Base-by-base conservation (phyloP, 2,113 vertebrate genomes). In the Limnothrissa miodon region DNA sequence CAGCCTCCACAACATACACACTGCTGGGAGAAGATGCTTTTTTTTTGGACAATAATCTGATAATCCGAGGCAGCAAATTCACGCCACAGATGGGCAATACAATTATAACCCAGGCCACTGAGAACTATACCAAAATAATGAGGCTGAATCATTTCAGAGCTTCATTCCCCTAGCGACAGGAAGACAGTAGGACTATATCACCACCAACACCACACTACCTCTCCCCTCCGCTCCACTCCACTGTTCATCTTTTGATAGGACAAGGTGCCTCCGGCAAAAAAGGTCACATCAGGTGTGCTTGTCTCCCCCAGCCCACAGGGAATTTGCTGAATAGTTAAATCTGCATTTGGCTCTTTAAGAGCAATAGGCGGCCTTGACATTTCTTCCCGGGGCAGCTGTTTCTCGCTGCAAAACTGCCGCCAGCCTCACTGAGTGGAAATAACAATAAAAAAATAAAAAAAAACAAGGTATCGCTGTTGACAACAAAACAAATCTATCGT, bases 401-500 rank as follows among this genome's bases (percentile, higher is more conserved):
- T 87, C 42, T 80, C 44, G 39, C 66, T 33, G 39, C 33, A 81
- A 85, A 82, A 74, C 33, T 45, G 74, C 45, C 10, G 46, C 62
- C 44, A 78, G 62, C 44, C 23, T 1, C 23, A 53, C 19, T 10
- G 33, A 70, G 17, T 36, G 11, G 17, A 36, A 11, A 36, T 17
- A 36, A 13, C 33, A 70, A 70, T 15, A 79, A 83, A 82, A 42
- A 42, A 42, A 42, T 2, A 42, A 42, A 42, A 6, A 42, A n/a
- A n/a, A n/a, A n/a, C n/a, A n/a, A n/a, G n/a, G 81, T 79, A 81
- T n/a, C 82, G 45, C 66, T 7, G 42, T 66, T 84, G 83, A 51
- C 21, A 70, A 79, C 53, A 81, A 78, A 84, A 87, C 78, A 83
- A 70, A 85, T 79, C 45, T 44, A 82, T 85, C 82, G 74, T 42